These are phyloP conservation scores for Ceyx cyanopectus DNA, from an alignment of 2,113 vertebrate species.

Conservation along the genomic window DNA sequence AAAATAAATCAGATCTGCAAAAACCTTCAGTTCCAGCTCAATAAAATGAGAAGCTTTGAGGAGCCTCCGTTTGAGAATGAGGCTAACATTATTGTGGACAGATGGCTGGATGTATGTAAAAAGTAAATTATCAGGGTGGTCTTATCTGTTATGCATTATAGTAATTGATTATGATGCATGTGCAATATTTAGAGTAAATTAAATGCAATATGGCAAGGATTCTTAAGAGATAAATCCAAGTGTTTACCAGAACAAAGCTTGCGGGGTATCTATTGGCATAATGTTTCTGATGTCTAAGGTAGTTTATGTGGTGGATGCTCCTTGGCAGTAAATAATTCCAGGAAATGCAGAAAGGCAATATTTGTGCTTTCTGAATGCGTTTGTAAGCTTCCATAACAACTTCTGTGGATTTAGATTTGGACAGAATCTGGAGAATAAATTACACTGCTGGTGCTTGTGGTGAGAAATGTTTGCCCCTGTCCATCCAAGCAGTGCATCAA, in stretches of 20 bases:
- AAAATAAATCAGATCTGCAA: slow-evolving; percentile 88
- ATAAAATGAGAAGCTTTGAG: slow-evolving; percentile 89
- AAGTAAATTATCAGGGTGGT: slow-evolving; percentile 61
- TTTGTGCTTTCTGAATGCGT: background rate
- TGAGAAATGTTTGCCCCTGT: background rate
- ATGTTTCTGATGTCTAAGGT: background rate
- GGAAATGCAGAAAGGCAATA: background rate
- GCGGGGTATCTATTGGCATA: background rate
- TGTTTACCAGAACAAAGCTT: slow-evolving; percentile 22
- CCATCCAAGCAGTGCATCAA: slow-evolving; percentile 18
- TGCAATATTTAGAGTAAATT: slow-evolving; percentile 63
- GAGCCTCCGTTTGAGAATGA: slow-evolving; percentile 88
- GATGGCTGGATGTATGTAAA: slow-evolving; percentile 93
- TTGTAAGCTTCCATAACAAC: background rate
- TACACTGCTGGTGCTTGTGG: background rate
- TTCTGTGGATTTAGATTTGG: background rate
- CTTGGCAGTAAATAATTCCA: background rate
- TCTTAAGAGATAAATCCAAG: slow-evolving; percentile 31
- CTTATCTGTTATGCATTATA: slow-evolving; percentile 60
- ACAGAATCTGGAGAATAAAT: background rate
- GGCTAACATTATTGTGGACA: slow-evolving; percentile 89
- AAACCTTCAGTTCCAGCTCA: slow-evolving; percentile 90
- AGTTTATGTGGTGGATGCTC: background rate
- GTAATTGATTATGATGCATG: slow-evolving; percentile 45
- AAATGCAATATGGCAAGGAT: slow-evolving; percentile 20